Conservation (phyloP, 2,888 invertebrate genomes). For the Dioctria rufipes region DNA sequence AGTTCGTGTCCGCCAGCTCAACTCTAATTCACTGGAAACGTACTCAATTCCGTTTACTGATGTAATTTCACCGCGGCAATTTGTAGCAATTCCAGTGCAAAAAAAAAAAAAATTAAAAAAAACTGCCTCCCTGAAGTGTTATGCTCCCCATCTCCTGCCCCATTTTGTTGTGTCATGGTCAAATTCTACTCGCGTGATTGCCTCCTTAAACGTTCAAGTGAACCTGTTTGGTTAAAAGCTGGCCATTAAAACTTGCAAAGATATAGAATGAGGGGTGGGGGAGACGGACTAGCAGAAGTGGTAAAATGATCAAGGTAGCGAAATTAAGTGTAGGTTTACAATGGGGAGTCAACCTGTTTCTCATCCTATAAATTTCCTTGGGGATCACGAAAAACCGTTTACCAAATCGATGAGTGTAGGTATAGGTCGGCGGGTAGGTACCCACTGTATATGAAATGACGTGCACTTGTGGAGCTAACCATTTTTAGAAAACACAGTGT, state of each 20-base stretch:
- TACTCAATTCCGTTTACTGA: neutral
- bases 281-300: neutral
- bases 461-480: slow-evolving; percentile 31
- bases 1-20: too few relatives aligned
- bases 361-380: neutral
- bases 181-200: slow-evolving; percentile 29
- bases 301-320: slow-evolving; percentile 3
- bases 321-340: neutral
- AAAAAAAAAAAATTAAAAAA: neutral
- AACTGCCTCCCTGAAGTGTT: slow-evolving; percentile 3
- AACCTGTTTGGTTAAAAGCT: slow-evolving; percentile 38
- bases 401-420: slow-evolving; percentile 22
- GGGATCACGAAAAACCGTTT: slow-evolving; percentile 42
- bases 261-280: neutral
- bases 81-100: slow-evolving; percentile 28
- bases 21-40: neutral
- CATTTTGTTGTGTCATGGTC: slow-evolving; percentile 39
- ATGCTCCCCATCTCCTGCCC: slow-evolving; percentile 14
- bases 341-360: neutral
- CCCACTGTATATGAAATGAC: neutral
- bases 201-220: slow-evolving; percentile 43
- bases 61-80: slow-evolving; percentile 37
- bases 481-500: neutral
- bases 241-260: slow-evolving; percentile 14
- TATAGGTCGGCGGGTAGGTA: neutral